Conservation (phyloP, 2,888 invertebrate species). For the Pyrochroa serraticornis region DNA sequence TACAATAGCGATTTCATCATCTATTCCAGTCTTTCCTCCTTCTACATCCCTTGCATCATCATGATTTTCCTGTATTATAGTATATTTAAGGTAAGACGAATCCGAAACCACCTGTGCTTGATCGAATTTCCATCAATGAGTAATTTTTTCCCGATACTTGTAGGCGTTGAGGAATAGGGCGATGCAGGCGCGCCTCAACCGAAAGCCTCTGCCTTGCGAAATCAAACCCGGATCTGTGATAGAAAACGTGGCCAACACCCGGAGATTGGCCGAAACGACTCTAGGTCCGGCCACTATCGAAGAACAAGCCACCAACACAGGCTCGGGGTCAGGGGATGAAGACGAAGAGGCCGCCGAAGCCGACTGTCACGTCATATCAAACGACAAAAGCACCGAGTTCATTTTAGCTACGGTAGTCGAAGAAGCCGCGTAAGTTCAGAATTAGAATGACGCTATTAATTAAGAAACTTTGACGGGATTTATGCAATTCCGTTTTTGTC, state of each 20-base stretch:
- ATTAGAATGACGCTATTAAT: no score
- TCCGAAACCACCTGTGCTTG: constrained; percentile 10
- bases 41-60: constrained; percentile 97
- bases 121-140: neutral
- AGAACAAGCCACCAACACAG: constrained; percentile 87
- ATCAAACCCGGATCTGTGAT: constrained; percentile 81
- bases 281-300: constrained; percentile 70
- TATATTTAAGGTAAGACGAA: constrained; percentile 87
- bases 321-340: constrained; percentile 87
- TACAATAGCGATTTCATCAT: constrained; percentile 98
- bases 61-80: constrained; percentile 98
- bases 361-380: constrained; percentile 84
- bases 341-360: constrained; percentile 73
- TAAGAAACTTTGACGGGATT: no score
- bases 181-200: constrained; percentile 79
- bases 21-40: constrained; percentile 96
- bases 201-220: constrained; percentile 78
- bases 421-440: constrained; percentile 81
- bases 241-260: constrained; percentile 86
- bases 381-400: constrained; percentile 89
- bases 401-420: constrained; percentile 88
- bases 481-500: no score
- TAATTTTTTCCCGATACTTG: constrained; percentile 1
- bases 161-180: constrained; percentile 87
- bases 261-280: constrained; percentile 80